phyloP scores from a whole-genome alignment of 23 tunicate genomes.

The Clavelina lepadiformis region DNA sequence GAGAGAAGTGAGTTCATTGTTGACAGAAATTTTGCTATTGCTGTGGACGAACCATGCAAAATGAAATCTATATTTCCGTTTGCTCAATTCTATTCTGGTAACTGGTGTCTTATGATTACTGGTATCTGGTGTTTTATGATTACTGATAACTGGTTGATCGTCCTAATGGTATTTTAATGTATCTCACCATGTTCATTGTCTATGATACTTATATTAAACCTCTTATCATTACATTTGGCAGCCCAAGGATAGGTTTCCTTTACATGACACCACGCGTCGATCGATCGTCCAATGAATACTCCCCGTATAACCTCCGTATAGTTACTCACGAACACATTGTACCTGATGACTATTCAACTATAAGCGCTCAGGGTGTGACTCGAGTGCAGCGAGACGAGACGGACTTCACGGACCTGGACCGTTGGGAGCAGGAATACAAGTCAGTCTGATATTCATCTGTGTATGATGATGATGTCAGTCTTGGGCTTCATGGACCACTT shows the following conservation, averaged over 20 bases:
- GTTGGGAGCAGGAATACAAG: constrained; percentile 97
- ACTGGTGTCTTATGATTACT: too few relatives aligned
- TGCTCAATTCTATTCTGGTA: too few relatives aligned
- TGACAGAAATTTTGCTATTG: not conserved
- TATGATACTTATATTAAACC: too few relatives aligned
- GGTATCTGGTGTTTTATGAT: too few relatives aligned
- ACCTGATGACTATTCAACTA: constrained; percentile 66
- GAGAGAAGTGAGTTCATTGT: constrained; percentile 33
- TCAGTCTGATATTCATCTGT: constrained; percentile 11
- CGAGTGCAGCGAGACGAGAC: constrained; percentile 62
- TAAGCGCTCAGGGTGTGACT: constrained; percentile 74
- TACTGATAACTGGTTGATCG: too few relatives aligned
- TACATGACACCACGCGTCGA: constrained; percentile 87
- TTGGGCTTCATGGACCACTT: not conserved
- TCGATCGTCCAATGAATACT: constrained; percentile 73
- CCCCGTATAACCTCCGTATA: constrained; percentile 74
- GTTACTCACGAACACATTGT: constrained; percentile 67
- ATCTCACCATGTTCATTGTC: too few relatives aligned
- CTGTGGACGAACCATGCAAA: too few relatives aligned
- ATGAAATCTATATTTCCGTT: too few relatives aligned
- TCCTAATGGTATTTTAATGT: too few relatives aligned
- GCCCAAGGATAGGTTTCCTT: constrained; percentile 69
- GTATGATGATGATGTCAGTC: not conserved
- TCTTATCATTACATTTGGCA: too few relatives aligned
- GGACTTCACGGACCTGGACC: constrained; percentile 76